Base-by-base conservation (phyloP, 2,888 invertebrate genomes). In the Andrena praecox region DNA sequence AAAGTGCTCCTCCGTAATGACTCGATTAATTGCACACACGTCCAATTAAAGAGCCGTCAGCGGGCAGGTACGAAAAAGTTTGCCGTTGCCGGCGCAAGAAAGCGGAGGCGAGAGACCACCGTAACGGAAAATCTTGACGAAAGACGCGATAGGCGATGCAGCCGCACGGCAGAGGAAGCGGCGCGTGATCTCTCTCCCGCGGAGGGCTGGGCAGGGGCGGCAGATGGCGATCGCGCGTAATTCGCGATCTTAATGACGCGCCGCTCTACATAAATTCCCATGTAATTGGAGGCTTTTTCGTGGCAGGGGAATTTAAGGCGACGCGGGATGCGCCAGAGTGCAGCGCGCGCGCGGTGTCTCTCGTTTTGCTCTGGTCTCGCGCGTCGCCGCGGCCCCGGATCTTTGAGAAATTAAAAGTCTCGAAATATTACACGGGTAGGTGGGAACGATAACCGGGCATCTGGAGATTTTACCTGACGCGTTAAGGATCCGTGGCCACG, bases 201-300 rank as follows among this genome's bases (percentile, higher is more conserved):
- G 63, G 24, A 24, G 52, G 2, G 24, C 20, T 20, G 20, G 20
- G 20, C 0, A 20, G 20, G 6, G 29, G 59, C 76, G 33, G 52
- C 64, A 64, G 75, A 20, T 52, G 35, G 24, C 56, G 66, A 76
- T 77, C 83, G 69, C 68, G 67, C 69, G 87, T 89, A 91, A 91
- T 92, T 91, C 91, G 90, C 88, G 89, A 92, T 93, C 92, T 92
- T 92, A 92, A 93, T 91, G 91, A 92, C 89, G 90, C 88, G 86
- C 80, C 88, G 90, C 87, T 92, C 91, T 90, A 91, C 92, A 92
- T 93, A 91, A 93, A 93, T 93, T 93, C 92, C 90, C 92, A 92
- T 92, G 87, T 93, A 93, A 93, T 93, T 93, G 92, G 89, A 90
- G 90, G 91, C 89, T 91, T 92, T 90, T 86, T 89, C 89, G 88